Conservation (phyloP, 2,888 invertebrate species). For the Machimus atricapillus region DNA sequence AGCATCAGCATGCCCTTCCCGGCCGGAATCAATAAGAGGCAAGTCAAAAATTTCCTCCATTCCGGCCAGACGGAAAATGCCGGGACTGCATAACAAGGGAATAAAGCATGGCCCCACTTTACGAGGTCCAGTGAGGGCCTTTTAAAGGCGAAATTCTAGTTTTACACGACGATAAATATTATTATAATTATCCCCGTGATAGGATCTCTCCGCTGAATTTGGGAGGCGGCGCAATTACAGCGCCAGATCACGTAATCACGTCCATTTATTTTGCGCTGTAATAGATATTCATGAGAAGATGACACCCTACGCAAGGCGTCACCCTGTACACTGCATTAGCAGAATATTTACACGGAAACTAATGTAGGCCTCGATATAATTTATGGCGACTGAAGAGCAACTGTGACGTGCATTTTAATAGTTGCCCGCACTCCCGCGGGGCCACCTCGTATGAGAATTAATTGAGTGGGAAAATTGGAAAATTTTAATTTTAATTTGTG, state of each 20-base stretch:
- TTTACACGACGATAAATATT: background rate
- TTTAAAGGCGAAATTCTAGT: background rate
- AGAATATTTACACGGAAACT: background rate
- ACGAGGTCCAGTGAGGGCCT: background rate
- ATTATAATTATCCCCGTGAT: background rate
- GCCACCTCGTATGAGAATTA: background rate
- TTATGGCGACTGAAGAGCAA: background rate
- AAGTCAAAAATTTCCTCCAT: background rate
- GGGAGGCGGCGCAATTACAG: background rate
- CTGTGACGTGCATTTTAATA: background rate
- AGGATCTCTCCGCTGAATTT: background rate
- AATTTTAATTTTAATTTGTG: background rate
- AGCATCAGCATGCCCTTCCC: background rate
- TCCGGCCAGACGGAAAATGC: background rate
- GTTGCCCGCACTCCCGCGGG: background rate
- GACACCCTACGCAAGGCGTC: background rate
- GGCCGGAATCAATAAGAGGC: background rate
- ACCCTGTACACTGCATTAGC: background rate
- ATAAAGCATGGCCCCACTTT: background rate
- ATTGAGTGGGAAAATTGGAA: background rate
- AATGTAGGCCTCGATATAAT: background rate
- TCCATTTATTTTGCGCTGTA: background rate
- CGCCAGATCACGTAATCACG: background rate
- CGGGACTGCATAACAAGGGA: background rate
- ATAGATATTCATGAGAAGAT: background rate